Evolutionary conservation across 2,113 vertebrate genomes (phyloP).

Genomic region (Tapirus terrestris): DNA sequence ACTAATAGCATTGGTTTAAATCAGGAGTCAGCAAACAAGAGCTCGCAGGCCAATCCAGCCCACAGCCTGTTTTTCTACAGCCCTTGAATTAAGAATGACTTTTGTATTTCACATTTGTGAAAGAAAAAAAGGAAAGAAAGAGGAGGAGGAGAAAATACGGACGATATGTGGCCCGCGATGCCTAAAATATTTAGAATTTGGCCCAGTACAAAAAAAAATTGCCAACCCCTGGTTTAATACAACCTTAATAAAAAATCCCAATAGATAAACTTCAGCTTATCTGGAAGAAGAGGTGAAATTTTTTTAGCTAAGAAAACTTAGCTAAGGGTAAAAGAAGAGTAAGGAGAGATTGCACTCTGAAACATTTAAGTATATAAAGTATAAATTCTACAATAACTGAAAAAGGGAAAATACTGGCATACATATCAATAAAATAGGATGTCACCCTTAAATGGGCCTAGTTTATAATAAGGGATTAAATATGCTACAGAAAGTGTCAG

Average conservation of each 20-base stretch:
- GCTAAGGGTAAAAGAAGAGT: neutral
- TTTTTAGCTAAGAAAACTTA: constrained; percentile 11
- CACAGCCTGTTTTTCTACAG: neutral
- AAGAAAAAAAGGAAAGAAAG: neutral
- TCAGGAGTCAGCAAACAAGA: neutral
- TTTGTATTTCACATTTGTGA: neutral
- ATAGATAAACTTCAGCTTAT: neutral
- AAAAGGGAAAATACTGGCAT: neutral
- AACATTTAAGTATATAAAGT: neutral
- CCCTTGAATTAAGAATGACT: neutral
- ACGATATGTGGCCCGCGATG: neutral
- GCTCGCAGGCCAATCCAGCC: neutral
- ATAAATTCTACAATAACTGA: constrained; percentile 19
- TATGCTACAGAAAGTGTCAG: neutral
- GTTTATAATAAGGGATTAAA: neutral
- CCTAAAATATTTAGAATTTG: neutral
- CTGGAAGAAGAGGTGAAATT: neutral
- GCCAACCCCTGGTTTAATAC: neutral
- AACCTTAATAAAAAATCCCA: neutral
- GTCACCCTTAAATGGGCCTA: neutral
- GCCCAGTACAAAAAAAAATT: neutral
- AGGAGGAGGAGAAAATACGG: neutral
- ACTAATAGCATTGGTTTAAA: too few relatives aligned
- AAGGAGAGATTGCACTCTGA: neutral
- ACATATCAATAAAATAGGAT: neutral